These are phyloP conservation scores for Tokudaia tokunoshimensis DNA, from an alignment of 2,797 vertebrate species.

Conservation along the genomic window DNA sequence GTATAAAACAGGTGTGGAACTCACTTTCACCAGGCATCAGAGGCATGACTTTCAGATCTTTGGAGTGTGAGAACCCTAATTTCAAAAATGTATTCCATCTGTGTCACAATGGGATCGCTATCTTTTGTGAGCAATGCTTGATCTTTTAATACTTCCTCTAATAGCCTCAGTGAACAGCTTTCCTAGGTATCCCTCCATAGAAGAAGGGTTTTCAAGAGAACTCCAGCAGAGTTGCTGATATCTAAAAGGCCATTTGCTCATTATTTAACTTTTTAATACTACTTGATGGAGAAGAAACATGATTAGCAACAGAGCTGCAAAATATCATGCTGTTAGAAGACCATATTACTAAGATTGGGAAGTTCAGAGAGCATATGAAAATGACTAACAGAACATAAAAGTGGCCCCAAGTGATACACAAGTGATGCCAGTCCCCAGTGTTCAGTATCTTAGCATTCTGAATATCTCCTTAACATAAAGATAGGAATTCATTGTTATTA, in stretches of 20 bases:
- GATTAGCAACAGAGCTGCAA: conserved; percentile 57
- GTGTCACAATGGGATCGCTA: conserved; percentile 62
- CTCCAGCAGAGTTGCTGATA: conserved; percentile 63
- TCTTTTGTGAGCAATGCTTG: conserved; percentile 72
- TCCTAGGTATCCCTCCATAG: conserved; percentile 56
- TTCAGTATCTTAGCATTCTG: conserved; percentile 36
- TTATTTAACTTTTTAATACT: conserved; percentile 80
- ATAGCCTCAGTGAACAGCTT: conserved; percentile 57
- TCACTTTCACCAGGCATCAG: conserved; percentile 47
- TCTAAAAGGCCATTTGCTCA: conserved; percentile 78
- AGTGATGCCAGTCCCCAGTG: background rate
- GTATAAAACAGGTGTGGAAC: conserved; percentile 43
- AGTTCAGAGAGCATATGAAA: background rate
- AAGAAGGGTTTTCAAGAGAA: conserved; percentile 81
- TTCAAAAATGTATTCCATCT: conserved; percentile 71
- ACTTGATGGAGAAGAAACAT: conserved; percentile 62
- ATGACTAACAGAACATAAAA: conserved; percentile 17
- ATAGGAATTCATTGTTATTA: background rate
- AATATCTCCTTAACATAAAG: background rate
- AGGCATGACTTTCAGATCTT: conserved; percentile 53
- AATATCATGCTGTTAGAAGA: conserved; percentile 65
- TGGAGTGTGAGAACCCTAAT: conserved; percentile 63
- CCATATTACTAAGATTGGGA: background rate
- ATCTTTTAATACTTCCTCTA: conserved; percentile 68
- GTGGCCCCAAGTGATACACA: background rate